These are phyloP conservation scores for Rhopalosiphum nymphaeae DNA, from an alignment of 2,888 invertebrate species.

Conservation along the genomic window DNA sequence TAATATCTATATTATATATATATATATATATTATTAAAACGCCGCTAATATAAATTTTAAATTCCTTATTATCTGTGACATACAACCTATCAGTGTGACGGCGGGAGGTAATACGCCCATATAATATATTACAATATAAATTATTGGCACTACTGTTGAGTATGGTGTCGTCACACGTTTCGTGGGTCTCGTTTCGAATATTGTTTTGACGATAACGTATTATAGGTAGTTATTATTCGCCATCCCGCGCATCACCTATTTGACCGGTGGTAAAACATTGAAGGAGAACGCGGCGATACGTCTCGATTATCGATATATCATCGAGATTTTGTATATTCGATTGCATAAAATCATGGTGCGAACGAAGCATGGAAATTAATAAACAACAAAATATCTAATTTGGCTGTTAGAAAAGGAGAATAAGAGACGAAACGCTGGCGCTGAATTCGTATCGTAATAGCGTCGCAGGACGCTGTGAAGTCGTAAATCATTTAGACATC, in stretches of 20 bases:
- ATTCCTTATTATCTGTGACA: background rate
- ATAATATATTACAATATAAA: background rate
- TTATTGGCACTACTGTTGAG: background rate
- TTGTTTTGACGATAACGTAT: background rate
- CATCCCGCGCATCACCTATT: background rate
- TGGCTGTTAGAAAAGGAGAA: background rate
- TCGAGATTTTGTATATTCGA: background rate
- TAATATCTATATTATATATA: too few relatives aligned
- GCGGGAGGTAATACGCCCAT: background rate
- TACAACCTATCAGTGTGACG: background rate
- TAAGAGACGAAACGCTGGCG: background rate
- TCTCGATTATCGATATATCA: conserved; percentile 2
- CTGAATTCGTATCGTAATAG: conserved; percentile 2
- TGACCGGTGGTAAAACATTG: background rate
- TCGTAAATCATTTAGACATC: conserved; percentile 49
- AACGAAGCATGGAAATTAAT: background rate
- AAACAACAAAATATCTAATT: background rate
- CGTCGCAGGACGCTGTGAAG: background rate
- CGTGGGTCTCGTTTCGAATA: background rate
- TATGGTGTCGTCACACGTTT: background rate
- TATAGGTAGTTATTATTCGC: background rate
- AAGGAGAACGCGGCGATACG: background rate
- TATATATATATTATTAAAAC: too few relatives aligned
- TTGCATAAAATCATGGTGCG: background rate
- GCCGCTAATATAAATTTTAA: background rate